These are phyloP conservation scores for Liposcelis brunnea DNA, from an alignment of 2,888 invertebrate species.

Conservation along the genomic window DNA sequence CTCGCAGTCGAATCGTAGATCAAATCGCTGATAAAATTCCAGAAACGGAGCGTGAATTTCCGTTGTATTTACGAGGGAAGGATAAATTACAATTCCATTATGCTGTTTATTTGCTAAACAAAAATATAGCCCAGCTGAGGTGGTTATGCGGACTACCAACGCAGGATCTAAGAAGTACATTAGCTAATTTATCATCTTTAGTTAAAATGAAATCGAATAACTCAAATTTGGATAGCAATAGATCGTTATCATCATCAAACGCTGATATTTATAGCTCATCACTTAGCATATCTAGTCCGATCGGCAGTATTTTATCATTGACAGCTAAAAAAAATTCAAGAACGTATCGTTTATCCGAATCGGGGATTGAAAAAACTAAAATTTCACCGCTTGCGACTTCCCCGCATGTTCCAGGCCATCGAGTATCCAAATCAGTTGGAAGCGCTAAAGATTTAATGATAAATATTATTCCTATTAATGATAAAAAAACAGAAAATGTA, in stretches of 20 bases:
- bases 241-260: not conserved
- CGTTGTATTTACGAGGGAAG: slow-evolving; percentile 61
- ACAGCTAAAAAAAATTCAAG: not conserved
- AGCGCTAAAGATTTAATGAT: not conserved
- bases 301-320: not conserved
- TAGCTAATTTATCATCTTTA: slow-evolving; percentile 52
- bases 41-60: slow-evolving; percentile 54
- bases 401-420: not conserved
- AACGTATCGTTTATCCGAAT: not conserved
- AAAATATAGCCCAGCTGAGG: slow-evolving; percentile 81
- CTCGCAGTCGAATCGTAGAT: slow-evolving; percentile 65
- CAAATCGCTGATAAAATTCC: slow-evolving; percentile 49
- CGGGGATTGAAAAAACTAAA: not conserved
- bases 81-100: slow-evolving; percentile 69
- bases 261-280: not conserved
- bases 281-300: slow-evolving; percentile 3
- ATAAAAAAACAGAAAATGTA: not conserved
- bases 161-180: slow-evolving; percentile 54
- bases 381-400: no score
- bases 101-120: slow-evolving; percentile 81
- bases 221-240: not conserved
- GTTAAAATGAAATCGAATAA: slow-evolving; percentile 28
- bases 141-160: slow-evolving; percentile 59
- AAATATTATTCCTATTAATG: not conserved
- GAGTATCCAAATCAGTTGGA: not conserved